These are phyloP conservation scores for Therioaphis trifolii DNA, from an alignment of 2,888 invertebrate genomes.

Conservation along the genomic window DNA sequence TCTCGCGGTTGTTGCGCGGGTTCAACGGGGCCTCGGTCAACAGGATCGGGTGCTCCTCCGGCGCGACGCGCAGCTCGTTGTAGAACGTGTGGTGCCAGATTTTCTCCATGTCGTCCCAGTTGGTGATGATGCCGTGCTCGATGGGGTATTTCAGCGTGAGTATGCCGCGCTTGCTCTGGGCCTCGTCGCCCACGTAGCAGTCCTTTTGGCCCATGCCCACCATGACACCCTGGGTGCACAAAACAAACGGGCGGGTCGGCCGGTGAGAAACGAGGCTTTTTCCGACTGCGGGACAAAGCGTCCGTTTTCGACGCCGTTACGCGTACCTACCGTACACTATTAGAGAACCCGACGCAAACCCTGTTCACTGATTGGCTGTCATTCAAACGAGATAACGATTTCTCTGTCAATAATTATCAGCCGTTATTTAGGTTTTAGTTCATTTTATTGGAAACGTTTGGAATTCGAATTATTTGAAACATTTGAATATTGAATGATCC, in stretches of 20 bases:
- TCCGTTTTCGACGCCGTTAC: no score
- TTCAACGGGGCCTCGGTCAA: constrained; percentile 91
- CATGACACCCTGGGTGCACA: constrained; percentile 67
- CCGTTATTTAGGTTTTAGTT: no score
- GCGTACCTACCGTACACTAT: no score
- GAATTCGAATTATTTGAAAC: no score
- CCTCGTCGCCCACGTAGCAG: constrained; percentile 88
- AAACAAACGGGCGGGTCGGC: neutral
- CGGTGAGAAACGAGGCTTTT: neutral
- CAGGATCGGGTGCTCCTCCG: constrained; percentile 92
- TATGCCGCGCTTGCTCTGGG: constrained; percentile 89
- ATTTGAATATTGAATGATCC: no score
- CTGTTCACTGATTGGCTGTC: no score
- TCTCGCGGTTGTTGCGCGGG: constrained; percentile 92
- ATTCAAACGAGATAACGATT: no score
- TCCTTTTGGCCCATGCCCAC: constrained; percentile 93
- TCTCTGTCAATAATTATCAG: no score
- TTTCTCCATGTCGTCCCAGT: constrained; percentile 95
- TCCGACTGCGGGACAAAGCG: no score
- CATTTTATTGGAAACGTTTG: no score
- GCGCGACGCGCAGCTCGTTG: constrained; percentile 89
- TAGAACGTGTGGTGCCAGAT: no score
- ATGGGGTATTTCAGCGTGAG: constrained; percentile 89
- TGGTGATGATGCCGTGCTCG: constrained; percentile 90
- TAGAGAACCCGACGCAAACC: no score